These are phyloP conservation scores for Chroicocephalus ridibundus DNA, from an alignment of 2,113 vertebrate genomes.

Conservation along the genomic window DNA sequence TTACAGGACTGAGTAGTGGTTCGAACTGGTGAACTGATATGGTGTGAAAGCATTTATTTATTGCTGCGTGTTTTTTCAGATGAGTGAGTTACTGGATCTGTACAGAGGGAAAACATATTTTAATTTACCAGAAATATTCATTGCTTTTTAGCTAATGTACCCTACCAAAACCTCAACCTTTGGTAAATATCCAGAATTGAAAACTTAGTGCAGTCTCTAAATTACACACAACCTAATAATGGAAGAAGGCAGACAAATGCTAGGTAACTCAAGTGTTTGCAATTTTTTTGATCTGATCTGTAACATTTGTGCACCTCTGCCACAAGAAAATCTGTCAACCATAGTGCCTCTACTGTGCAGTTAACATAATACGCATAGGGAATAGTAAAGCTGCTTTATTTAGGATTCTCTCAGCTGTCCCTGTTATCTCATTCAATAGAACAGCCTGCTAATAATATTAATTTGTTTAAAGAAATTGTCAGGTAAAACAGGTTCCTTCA, in stretches of 20 bases:
- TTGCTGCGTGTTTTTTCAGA: background rate
- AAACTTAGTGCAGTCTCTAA: background rate
- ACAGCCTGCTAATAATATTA: background rate
- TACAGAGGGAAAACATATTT: background rate
- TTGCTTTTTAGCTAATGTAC: background rate
- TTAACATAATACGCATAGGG: background rate
- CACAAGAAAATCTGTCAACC: background rate
- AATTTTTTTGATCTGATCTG: background rate
- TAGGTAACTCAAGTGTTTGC: background rate
- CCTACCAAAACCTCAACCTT: background rate
- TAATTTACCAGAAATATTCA: background rate
- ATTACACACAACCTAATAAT: background rate
- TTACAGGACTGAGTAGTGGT: fast-evolving
- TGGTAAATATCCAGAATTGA: background rate
- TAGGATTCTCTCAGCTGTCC: background rate
- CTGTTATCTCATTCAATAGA: background rate
- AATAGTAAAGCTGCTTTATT: background rate
- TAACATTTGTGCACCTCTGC: background rate
- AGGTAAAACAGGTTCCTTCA: background rate
- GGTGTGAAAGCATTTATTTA: background rate
- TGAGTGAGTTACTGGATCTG: background rate
- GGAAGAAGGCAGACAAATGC: background rate
- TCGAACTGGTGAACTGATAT: background rate
- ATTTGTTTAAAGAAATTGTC: background rate
- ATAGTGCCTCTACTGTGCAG: background rate